A percentile compares a stretch with the other conserved stretches of the same genome.
These are phyloP conservation scores for Tromatobia lineatoria DNA, from an alignment of 2,888 invertebrate species.

Conservation along the genomic window DNA sequence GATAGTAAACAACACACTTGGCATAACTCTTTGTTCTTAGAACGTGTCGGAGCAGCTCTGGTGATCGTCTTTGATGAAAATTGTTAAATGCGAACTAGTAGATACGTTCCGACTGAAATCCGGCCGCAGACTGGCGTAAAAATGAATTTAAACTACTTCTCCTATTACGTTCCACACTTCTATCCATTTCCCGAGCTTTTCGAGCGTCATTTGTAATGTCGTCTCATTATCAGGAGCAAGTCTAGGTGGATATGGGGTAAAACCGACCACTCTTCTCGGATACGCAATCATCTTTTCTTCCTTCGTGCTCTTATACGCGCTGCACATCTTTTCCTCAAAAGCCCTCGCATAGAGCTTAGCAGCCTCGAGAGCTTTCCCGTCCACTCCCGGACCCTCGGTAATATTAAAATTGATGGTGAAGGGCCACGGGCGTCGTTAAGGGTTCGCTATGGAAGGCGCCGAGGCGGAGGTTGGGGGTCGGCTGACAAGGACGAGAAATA, in stretches of 20 bases:
- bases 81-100: constrained; percentile 27
- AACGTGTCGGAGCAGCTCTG: too few relatives aligned
- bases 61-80: too few relatives aligned
- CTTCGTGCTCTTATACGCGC: constrained; percentile 11
- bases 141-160: constrained; percentile 54
- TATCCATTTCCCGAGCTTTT: constrained; percentile 41
- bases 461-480: constrained; percentile 6
- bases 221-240: constrained; percentile 73
- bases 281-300: constrained; percentile 57
- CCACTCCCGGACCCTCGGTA: constrained; percentile 53
- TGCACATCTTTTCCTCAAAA: constrained; percentile 27
- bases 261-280: constrained; percentile 44
- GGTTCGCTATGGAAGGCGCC: constrained; percentile 44
- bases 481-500: constrained; percentile 37
- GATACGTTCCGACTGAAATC: constrained; percentile 46
- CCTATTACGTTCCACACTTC: constrained; percentile 3
- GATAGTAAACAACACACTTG: too few relatives aligned
- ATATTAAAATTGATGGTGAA: constrained; percentile 74
- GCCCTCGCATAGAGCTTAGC: constrained; percentile 40
- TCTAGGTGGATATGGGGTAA: neutral
- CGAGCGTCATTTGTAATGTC: constrained; percentile 68
- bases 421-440: constrained; percentile 65
- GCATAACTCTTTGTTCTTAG: too few relatives aligned
- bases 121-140: constrained; percentile 30
- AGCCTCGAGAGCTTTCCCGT: constrained; percentile 48